phyloP scores from a whole-genome alignment of 35 echinoderm and acorn worm genomes.

The Apostichopus japonicus region DNA sequence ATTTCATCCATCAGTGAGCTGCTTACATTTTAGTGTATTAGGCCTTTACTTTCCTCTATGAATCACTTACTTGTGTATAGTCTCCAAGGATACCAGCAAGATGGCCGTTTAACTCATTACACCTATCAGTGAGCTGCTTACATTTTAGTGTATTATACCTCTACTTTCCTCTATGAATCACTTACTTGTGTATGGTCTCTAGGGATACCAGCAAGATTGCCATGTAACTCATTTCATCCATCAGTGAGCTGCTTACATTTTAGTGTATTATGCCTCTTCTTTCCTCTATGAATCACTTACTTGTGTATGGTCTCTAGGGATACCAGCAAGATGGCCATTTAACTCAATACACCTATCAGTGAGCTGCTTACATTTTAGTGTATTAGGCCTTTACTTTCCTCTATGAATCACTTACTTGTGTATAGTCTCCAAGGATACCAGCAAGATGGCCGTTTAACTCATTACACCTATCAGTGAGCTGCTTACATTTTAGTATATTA shows the following conservation, averaged over 20 bases:
- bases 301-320: not conserved
- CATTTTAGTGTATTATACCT: not conserved
- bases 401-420: not conserved
- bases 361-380: too few species aligned
- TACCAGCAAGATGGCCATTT: conserved; percentile 53
- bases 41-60: not conserved
- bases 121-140: not conserved
- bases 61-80: not conserved
- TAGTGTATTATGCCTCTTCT: not conserved
- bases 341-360: too few species aligned
- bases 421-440: not conserved
- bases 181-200: not conserved
- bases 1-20: too few species aligned
- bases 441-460: not conserved
- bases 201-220: conserved; percentile 54
- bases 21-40: too few species aligned
- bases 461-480: not conserved
- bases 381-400: not conserved
- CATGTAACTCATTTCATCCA: too few species aligned
- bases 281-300: not conserved
- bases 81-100: not conserved
- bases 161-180: not conserved
- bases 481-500: not conserved
- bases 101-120: not conserved
- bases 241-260: not conserved